These are phyloP conservation scores for Mormoops blainvillei DNA, from an alignment of 2,113 vertebrate genomes.

Conservation along the genomic window DNA sequence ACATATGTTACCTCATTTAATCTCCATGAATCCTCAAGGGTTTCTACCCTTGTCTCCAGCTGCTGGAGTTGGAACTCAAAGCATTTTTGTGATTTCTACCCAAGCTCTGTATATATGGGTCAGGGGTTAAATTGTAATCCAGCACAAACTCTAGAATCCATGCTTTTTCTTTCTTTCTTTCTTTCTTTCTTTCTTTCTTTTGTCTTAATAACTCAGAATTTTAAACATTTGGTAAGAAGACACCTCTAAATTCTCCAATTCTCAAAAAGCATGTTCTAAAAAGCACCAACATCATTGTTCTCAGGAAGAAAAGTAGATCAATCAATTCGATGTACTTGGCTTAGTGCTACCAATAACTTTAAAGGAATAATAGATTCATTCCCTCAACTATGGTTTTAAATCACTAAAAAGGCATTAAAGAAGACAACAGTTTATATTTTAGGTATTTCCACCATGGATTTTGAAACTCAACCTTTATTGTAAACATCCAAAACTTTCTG, in stretches of 20 bases:
- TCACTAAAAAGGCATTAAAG: neutral
- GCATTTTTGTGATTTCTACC: neutral
- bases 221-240: neutral
- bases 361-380: constrained; percentile 29
- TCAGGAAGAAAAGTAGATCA: neutral
- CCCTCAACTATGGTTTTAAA: neutral
- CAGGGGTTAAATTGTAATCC: neutral
- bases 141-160: neutral
- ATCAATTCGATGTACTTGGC: neutral
- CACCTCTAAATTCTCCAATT: neutral
- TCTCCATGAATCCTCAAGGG: neutral
- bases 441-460: neutral
- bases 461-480: neutral
- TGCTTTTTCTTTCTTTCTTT: neutral
- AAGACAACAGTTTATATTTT: neutral
- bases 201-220: neutral
- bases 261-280: constrained; percentile 18
- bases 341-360: neutral
- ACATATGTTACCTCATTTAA: neutral
- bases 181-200: no score
- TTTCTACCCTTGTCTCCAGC: neutral
- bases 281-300: neutral
- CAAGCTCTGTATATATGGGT: neutral
- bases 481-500: neutral
- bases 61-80: neutral